A percentile compares a stretch with the other conserved stretches of the same genome.
phyloP scores from a whole-genome alignment of 2,888 invertebrate species.

The Holacanthella duospinosa region DNA sequence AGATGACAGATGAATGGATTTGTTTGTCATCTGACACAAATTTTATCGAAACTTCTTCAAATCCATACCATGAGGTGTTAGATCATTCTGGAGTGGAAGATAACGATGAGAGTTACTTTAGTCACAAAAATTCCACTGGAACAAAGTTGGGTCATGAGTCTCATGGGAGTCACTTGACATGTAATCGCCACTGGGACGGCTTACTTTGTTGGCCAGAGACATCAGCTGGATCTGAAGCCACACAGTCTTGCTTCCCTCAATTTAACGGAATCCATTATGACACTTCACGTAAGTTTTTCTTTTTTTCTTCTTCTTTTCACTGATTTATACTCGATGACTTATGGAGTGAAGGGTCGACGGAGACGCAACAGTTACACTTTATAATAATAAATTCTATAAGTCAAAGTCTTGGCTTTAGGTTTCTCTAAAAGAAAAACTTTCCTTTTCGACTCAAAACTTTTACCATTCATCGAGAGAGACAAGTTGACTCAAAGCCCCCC shows the following conservation, averaged over 20 bases:
- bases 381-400: no score
- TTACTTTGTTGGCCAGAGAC: conserved; percentile 78
- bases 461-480: background rate
- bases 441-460: background rate
- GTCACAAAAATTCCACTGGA: no score
- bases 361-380: background rate
- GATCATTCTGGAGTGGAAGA: background rate
- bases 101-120: background rate
- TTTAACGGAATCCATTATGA: conserved; percentile 69
- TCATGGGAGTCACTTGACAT: background rate
- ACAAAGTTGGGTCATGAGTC: background rate
- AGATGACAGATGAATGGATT: background rate
- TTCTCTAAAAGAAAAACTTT: background rate
- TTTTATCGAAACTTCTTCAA: no score
- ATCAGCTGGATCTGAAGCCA: conserved; percentile 55
- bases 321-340: no score
- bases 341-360: no score
- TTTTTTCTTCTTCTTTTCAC: no score
- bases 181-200: conserved; percentile 51
- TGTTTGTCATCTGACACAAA: no score
- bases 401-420: background rate
- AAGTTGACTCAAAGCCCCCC: background rate
- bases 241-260: conserved; percentile 67
- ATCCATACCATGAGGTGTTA: no score
- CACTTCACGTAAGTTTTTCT: conserved; percentile 37